These are phyloP conservation scores for Atethmia centrago DNA, from an alignment of 2,888 invertebrate genomes.

Conservation along the genomic window DNA sequence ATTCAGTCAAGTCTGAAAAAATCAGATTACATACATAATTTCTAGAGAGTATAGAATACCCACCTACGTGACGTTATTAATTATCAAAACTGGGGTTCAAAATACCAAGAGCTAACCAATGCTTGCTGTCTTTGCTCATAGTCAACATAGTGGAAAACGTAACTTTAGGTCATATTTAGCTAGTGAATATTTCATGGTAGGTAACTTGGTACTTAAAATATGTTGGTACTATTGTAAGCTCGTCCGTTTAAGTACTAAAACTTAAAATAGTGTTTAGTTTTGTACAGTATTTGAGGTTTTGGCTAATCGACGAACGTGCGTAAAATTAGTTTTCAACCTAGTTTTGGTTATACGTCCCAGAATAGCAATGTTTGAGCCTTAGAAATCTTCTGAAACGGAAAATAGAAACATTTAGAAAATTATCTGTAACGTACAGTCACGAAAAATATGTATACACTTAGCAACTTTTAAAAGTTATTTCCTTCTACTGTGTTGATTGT, in stretches of 20 bases:
- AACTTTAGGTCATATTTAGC: not conserved
- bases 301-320: conserved; percentile 10
- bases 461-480: no score
- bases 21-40: no score
- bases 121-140: not conserved
- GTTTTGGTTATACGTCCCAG: not conserved
- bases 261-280: not conserved
- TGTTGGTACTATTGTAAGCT: not conserved
- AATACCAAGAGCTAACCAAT: no score
- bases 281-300: not conserved
- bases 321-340: conserved; percentile 5
- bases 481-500: no score
- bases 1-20: no score
- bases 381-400: not conserved
- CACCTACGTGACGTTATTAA: no score
- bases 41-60: no score
- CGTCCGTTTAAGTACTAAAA: conserved; percentile 10
- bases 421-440: no score
- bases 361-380: not conserved
- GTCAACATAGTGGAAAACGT: not conserved
- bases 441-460: no score
- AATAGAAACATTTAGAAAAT: not conserved
- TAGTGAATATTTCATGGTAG: not conserved
- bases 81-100: no score
- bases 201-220: not conserved